Evolutionary conservation across 2,797 vertebrate genomes (phyloP).

Genomic region (Xiphophorus birchmanni): DNA sequence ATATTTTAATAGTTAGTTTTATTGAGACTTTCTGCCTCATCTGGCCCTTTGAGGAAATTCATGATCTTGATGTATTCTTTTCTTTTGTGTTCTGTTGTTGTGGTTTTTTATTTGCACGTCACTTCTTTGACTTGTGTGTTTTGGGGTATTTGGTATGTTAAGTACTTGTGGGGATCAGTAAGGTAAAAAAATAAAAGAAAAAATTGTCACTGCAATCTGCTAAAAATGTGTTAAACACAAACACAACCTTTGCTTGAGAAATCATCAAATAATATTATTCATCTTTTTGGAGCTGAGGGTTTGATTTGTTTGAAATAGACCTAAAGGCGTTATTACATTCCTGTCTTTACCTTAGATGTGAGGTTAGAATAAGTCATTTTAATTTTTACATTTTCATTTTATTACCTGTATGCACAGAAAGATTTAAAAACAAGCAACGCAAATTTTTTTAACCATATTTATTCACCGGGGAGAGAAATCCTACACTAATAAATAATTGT

Average conservation of each 20-base stretch:
- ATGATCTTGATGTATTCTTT: too few relatives aligned
- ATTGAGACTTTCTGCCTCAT: too few relatives aligned
- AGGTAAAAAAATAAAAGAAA: not conserved
- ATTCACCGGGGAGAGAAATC: not conserved
- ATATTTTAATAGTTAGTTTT: too few relatives aligned
- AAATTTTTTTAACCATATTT: not conserved
- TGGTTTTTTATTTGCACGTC: too few relatives aligned
- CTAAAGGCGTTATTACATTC: not conserved
- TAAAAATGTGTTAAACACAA: not conserved
- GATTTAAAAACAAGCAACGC: not conserved
- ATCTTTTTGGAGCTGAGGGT: not conserved
- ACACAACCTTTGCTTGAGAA: not conserved
- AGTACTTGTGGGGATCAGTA: too few relatives aligned
- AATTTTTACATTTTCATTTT: not conserved
- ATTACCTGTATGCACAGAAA: not conserved
- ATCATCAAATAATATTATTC: not conserved
- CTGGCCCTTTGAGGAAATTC: too few relatives aligned
- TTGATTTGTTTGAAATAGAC: not conserved
- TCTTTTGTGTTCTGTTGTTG: too few relatives aligned
- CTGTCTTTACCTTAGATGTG: not conserved
- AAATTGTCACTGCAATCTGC: not conserved
- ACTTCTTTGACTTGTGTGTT: not conserved
- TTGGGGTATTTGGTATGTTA: too few relatives aligned
- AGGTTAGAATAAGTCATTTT: not conserved
- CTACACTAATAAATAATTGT: not conserved